Percentiles rank a stretch among this genome's conserved stretches.
Evolutionary conservation across 2,888 invertebrate species (phyloP).

Genomic region (Phrixothrix hirtus): DNA sequence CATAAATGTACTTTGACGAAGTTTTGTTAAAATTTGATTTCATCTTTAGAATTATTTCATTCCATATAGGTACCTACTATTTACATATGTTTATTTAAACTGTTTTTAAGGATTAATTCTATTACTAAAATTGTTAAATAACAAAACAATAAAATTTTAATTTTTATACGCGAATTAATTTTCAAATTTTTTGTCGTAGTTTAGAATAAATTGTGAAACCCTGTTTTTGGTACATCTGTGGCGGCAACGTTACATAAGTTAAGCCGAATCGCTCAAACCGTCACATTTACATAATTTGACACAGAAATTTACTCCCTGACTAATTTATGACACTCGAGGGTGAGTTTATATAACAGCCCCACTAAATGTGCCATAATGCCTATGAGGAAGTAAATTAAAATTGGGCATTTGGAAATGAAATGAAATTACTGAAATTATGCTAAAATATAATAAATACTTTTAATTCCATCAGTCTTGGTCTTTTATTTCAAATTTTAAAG

Average conservation of each 20-base stretch:
- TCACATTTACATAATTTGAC: conserved; percentile 56
- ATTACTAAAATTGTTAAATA: too few relatives aligned
- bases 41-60: too few relatives aligned
- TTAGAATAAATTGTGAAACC: background rate
- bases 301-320: conserved; percentile 56
- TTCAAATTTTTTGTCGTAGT: background rate
- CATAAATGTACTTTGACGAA: too few relatives aligned
- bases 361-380: conserved; percentile 52
- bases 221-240: conserved; percentile 38
- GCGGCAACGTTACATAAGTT: conserved; percentile 39
- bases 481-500: too few relatives aligned
- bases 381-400: conserved; percentile 48
- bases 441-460: background rate
- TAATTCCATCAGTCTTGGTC: too few relatives aligned
- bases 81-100: too few relatives aligned
- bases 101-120: too few relatives aligned
- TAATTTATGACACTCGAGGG: conserved; percentile 54
- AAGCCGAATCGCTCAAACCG: conserved; percentile 46
- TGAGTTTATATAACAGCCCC: conserved; percentile 52
- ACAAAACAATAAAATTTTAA: too few relatives aligned
- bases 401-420: conserved; percentile 32
- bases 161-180: too few relatives aligned
- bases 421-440: conserved; percentile 5
- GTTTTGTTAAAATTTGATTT: too few relatives aligned
- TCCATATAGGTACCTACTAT: too few relatives aligned